A percentile compares a stretch with the other conserved stretches of the same genome.
These are phyloP conservation scores for Vimba vimba DNA, from an alignment of 2,113 vertebrate species.

Conservation along the genomic window DNA sequence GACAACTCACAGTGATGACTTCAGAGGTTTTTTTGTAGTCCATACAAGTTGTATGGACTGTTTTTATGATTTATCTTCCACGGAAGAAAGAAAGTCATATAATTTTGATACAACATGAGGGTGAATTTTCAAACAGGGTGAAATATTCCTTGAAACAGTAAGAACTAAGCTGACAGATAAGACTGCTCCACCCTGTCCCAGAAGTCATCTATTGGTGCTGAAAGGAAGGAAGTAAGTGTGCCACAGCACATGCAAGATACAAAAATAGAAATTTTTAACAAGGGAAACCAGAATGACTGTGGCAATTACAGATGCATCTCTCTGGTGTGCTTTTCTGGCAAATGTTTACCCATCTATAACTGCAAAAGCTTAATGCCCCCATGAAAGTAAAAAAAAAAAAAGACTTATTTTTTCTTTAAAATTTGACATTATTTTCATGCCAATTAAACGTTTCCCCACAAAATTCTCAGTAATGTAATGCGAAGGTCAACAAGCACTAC, in stretches of 20 bases:
- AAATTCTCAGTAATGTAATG: background rate
- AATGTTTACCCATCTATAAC: background rate
- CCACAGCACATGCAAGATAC: slow-evolving; percentile 9
- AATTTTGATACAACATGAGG: background rate
- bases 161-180: background rate
- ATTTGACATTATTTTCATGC: background rate
- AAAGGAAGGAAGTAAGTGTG: slow-evolving; percentile 16
- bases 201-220: background rate
- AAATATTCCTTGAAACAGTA: background rate
- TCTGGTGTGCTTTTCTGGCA: background rate
- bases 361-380: background rate
- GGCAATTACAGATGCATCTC: background rate
- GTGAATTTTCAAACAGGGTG: background rate
- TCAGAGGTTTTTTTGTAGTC: too few relatives aligned
- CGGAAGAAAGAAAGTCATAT: too few relatives aligned
- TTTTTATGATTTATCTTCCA: too few relatives aligned
- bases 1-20: background rate
- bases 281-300: background rate
- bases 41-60: too few relatives aligned
- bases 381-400: background rate
- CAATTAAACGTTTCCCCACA: background rate
- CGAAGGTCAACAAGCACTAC: background rate
- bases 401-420: background rate
- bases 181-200: background rate
- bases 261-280: slow-evolving; percentile 1